A percentile compares a stretch with the other conserved stretches of the same genome.
phyloP scores from a whole-genome alignment of 2,888 invertebrate genomes.

The Caenorhabditis sp. region DNA sequence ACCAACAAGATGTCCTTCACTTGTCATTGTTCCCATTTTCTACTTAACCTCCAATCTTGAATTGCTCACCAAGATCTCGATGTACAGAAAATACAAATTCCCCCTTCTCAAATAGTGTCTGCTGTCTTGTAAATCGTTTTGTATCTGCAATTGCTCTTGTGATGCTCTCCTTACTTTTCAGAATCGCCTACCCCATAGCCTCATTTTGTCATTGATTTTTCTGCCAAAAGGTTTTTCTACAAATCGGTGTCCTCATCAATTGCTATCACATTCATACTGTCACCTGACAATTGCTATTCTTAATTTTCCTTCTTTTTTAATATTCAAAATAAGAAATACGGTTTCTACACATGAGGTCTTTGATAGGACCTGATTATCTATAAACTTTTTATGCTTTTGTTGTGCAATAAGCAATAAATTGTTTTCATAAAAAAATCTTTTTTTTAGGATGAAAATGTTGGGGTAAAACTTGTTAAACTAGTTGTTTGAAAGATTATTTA shows the following conservation, averaged over 20 bases:
- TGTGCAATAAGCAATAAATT: slow-evolving; percentile 31
- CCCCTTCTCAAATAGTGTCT: neutral
- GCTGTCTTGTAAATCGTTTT: slow-evolving; percentile 12
- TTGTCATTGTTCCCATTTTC: slow-evolving; percentile 44
- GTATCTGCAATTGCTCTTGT: slow-evolving; percentile 47
- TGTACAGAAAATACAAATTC: slow-evolving; percentile 38
- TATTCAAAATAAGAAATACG: slow-evolving; percentile 47
- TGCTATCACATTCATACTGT: slow-evolving; percentile 4
- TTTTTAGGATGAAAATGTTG: no score
- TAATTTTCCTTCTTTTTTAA: slow-evolving; percentile 1
- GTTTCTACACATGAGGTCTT: slow-evolving; percentile 44
- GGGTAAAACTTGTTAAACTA: no score
- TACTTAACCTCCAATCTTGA: slow-evolving; percentile 33
- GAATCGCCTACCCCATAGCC: neutral
- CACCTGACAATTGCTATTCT: neutral
- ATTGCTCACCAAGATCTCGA: slow-evolving; percentile 62
- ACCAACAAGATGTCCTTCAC: slow-evolving; percentile 58
- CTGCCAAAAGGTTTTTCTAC: slow-evolving; percentile 52
- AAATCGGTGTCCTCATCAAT: slow-evolving; percentile 54
- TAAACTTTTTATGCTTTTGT: slow-evolving; percentile 20
- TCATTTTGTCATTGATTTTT: slow-evolving; percentile 8
- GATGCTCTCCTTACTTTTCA: slow-evolving; percentile 25
- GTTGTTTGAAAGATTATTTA: no score
- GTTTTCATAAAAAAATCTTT: no score
- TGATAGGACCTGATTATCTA: slow-evolving; percentile 17